Conservation (phyloP, 1,140 invertebrate genomes). For the Lepidurus arcticus region DNA sequence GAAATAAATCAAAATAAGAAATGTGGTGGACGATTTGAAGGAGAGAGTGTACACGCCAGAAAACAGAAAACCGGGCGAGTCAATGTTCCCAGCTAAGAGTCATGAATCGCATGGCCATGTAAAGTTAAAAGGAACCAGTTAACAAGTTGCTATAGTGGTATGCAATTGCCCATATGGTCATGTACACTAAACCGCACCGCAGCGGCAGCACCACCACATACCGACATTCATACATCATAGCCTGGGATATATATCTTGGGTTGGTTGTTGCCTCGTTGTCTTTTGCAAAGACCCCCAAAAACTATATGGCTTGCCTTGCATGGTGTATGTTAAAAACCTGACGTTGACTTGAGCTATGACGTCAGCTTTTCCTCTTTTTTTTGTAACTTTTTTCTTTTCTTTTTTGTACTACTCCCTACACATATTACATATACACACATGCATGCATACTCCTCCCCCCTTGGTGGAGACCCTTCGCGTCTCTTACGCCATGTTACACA, state of each 20-base stretch:
- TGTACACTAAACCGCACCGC: slow-evolving; percentile 7
- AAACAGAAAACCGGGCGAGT: background rate
- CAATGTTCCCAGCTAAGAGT: background rate
- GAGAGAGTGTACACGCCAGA: background rate
- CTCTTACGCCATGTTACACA: background rate
- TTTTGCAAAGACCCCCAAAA: background rate
- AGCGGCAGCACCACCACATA: background rate
- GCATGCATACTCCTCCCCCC: background rate
- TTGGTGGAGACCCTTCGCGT: background rate
- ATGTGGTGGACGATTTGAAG: background rate
- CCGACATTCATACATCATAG: background rate
- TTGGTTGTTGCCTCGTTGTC: background rate
- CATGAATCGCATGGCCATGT: background rate
- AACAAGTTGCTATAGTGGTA: slow-evolving; percentile 3
- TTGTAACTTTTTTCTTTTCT: background rate
- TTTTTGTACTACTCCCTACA: background rate
- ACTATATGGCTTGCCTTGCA: background rate
- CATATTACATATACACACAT: background rate
- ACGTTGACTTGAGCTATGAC: background rate
- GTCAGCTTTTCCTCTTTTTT: slow-evolving; percentile 1
- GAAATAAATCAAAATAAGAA: background rate
- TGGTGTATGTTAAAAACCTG: background rate
- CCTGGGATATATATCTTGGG: background rate
- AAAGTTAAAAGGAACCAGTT: slow-evolving; percentile 1
- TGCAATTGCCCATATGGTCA: background rate